phyloP scores from a whole-genome alignment of 2,888 invertebrate species.

The Seira musarum region DNA sequence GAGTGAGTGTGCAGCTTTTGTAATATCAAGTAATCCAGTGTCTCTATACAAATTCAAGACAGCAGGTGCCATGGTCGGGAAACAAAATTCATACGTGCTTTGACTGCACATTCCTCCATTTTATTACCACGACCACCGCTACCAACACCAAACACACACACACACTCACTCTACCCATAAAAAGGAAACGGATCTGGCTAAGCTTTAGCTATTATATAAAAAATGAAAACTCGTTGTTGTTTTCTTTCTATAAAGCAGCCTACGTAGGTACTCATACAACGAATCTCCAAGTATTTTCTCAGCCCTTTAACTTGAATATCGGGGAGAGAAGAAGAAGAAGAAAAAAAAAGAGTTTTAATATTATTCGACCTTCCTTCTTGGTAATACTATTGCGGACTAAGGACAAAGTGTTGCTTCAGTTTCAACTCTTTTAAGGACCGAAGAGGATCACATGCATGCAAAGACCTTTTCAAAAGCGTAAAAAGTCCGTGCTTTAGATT shows the following conservation, averaged over 20 bases:
- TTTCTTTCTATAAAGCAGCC: too few species aligned
- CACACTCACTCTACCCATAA: conserved; percentile 3
- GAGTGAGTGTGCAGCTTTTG: conserved; percentile 16
- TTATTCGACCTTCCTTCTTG: conserved; percentile 37
- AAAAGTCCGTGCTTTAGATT: conserved; percentile 41
- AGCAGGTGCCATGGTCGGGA: conserved; percentile 70
- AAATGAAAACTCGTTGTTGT: conserved; percentile 29
- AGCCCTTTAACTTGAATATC: background rate
- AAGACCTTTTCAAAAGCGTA: conserved; percentile 39
- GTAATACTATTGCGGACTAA: conserved; percentile 9
- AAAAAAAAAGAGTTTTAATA: conserved; percentile 29
- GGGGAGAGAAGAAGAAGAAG: background rate
- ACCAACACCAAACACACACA: conserved; percentile 15
- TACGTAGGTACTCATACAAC: too few species aligned
- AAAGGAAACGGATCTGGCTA: conserved; percentile 35
- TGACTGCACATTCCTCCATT: conserved; percentile 65
- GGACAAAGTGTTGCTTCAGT: conserved; percentile 53
- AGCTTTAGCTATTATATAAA: conserved; percentile 1
- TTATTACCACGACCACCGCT: conserved; percentile 51
- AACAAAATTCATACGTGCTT: conserved; percentile 70
- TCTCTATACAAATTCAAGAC: conserved; percentile 65
- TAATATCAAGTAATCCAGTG: conserved; percentile 56
- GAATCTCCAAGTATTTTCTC: too few species aligned
- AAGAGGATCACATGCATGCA: conserved; percentile 17
- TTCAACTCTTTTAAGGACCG: conserved; percentile 15